phyloP scores from a whole-genome alignment of 2,888 invertebrate genomes.

The Allolobophora icterica region DNA sequence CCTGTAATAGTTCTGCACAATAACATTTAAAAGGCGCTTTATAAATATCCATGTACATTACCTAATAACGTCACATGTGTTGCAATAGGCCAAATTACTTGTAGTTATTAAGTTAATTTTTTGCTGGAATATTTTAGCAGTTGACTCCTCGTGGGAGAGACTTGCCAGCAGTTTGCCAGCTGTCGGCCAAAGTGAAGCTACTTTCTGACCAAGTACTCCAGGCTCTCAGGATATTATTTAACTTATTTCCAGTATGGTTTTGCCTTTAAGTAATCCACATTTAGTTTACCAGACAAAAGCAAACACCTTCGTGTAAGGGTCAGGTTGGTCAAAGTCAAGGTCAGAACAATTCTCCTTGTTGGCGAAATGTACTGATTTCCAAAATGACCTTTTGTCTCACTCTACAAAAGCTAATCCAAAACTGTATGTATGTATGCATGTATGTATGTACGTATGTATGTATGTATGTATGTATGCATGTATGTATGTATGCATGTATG shows the following conservation, averaged over 20 bases:
- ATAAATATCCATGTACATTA: not conserved
- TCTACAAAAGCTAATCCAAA: not conserved
- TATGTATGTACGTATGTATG: too few relatives aligned
- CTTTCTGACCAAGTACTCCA: conserved; percentile 27
- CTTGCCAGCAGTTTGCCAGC: conserved; percentile 2
- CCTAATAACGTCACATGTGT: not conserved
- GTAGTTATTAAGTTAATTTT: too few relatives aligned
- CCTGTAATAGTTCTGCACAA: too few relatives aligned
- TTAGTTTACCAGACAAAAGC: not conserved
- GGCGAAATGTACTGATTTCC: too few relatives aligned
- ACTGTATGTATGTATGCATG: too few relatives aligned
- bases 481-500: too few relatives aligned
- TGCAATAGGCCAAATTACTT: not conserved
- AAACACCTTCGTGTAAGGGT: not conserved
- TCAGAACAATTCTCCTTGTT: too few relatives aligned
- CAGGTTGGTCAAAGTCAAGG: not conserved
- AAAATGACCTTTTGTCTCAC: too few relatives aligned
- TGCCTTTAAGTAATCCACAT: not conserved
- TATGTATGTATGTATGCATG: too few relatives aligned
- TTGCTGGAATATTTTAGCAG: not conserved
- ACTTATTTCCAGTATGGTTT: not conserved
- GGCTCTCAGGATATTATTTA: not conserved
- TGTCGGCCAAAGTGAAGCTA: conserved; percentile 32
- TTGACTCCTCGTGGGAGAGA: conserved; percentile 7
- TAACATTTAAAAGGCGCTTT: too few relatives aligned